phyloP scores from a whole-genome alignment of 2,797 vertebrate species.

The Coluber constrictor region DNA sequence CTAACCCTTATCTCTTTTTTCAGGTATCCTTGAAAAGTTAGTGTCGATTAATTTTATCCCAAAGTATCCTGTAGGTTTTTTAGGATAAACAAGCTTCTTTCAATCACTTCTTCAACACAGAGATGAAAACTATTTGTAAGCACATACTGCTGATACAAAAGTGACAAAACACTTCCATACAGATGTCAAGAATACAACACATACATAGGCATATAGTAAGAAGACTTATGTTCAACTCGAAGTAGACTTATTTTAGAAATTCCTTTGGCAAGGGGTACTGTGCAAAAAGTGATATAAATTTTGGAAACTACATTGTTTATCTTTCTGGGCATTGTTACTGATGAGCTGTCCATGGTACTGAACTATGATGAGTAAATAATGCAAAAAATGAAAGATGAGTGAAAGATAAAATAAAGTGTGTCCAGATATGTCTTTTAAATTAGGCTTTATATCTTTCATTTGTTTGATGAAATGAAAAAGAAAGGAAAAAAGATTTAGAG shows the following conservation, averaged over 20 bases:
- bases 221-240: background rate
- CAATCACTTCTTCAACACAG: background rate
- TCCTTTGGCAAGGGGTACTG: background rate
- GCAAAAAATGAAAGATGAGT: background rate
- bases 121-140: background rate
- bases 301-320: background rate
- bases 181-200: background rate
- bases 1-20: background rate
- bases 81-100: background rate
- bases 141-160: background rate
- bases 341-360: background rate
- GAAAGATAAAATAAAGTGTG: background rate
- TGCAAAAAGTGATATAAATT: background rate
- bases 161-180: background rate
- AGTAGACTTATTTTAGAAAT: background rate
- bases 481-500: background rate
- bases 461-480: background rate
- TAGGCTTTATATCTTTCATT: background rate
- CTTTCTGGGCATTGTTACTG: background rate
- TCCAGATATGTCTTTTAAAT: background rate
- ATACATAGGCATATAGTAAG: background rate
- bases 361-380: background rate
- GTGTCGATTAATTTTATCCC: background rate
- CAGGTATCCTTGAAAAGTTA: background rate
- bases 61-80: background rate